Base-by-base conservation (phyloP, 1,140 invertebrate genomes). In the Drosophila elegans region DNA sequence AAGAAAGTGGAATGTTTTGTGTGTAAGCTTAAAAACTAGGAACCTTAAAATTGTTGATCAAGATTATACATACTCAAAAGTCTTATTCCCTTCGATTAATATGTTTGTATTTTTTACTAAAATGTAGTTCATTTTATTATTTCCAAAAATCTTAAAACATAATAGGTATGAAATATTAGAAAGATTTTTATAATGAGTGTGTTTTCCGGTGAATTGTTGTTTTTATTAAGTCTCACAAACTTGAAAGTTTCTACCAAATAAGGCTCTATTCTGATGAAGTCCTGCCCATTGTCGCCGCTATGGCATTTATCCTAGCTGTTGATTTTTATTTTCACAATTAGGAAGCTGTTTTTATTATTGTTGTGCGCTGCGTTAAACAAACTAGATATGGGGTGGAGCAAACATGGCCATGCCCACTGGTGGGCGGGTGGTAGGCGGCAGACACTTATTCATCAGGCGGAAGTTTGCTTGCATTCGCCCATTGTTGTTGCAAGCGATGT, bases 251-350 rank as follows among this genome's bases (percentile, higher is more conserved):
- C n/a, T n/a, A n/a, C n/a, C n/a, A n/a, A n/a, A n/a, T n/a, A n/a
- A 9, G 12, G 25, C 6, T 32, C 39, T n/a, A 12, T 3, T 10
- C 16, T 21, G n/a, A 16, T 16, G 1, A 9, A 45, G 56, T 36
- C n/a, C 10, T n/a, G 13, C 67, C 67, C 67, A 71, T 57, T 56
- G 67, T 71, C 21, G 12, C 21, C 44, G 68, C 45, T 71, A 13
- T 13, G 38, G 44, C 38, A n/a, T 51, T 71, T 71, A 55, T 49
- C 38, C 25, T 21, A 27, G 74, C 57, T 79, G 78, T 79, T 88
- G 83, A 88, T 86, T 86, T 88, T 86, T 88, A 82, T 86, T 79
- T 86, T 86, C 64, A 62, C 83, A 86, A 86, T 86, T 86, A 86
- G 83, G 83, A 88, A 88, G 83, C 78, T 88, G 66, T 68, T 88